phyloP scores from a whole-genome alignment of 2,888 invertebrate species.

The Limnephilus lunatus region DNA sequence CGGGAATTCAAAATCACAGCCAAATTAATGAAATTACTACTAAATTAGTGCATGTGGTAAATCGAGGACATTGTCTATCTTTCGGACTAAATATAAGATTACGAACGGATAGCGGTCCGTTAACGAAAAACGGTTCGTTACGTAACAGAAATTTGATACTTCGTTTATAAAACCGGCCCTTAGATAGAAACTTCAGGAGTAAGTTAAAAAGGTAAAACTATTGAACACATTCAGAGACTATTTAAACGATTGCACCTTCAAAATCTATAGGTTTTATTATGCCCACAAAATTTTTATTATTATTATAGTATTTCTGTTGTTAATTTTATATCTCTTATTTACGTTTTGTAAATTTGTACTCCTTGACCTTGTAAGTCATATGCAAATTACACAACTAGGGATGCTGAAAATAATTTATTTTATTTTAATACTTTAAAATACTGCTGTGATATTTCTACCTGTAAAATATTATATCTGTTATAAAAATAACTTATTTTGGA shows the following conservation, averaged over 20 bases:
- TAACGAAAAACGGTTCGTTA: no score
- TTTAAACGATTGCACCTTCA: neutral
- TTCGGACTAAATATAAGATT: no score
- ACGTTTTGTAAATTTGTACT: neutral
- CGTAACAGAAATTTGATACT: no score
- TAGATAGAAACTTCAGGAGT: no score
- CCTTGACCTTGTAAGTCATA: neutral
- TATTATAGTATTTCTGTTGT: neutral
- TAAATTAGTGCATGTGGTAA: neutral
- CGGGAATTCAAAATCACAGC: neutral
- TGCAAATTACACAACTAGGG: constrained; percentile 25
- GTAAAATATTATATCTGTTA: constrained; percentile 47
- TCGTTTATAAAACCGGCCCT: no score
- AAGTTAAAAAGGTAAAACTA: neutral
- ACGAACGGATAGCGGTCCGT: no score
- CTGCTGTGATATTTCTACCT: constrained; percentile 56
- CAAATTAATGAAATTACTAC: neutral
- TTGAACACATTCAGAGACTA: neutral
- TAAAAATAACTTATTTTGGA: constrained; percentile 52
- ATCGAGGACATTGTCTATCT: no score
- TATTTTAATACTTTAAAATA: constrained; percentile 51
- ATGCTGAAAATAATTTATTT: constrained; percentile 32
- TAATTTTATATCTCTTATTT: neutral
- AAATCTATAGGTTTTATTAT: neutral
- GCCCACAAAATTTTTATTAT: neutral